Percentiles rank a stretch among this genome's conserved stretches.
phyloP scores from a whole-genome alignment of 37 sponge, comb jelly and placozoan species.

The Petrosia ficiformis region DNA sequence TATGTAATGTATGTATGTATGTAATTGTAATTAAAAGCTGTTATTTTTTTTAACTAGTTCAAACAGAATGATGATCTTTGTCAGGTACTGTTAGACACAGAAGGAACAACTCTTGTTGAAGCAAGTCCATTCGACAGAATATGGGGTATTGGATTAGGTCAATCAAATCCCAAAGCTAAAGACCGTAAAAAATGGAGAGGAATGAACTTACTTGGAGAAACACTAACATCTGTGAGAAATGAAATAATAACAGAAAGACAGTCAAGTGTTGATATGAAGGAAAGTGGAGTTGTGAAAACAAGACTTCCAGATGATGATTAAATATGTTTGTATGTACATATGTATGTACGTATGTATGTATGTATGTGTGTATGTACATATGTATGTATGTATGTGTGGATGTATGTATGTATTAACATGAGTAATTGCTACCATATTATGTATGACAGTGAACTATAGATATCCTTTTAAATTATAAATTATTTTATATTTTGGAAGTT shows the following conservation, averaged over 20 bases:
- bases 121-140: slow-evolving; percentile 69
- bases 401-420: too few species aligned
- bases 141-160: slow-evolving; percentile 86
- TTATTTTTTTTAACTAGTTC: slow-evolving; percentile 55
- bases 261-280: too few species aligned
- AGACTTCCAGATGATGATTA: too few species aligned
- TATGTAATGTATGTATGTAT: too few species aligned
- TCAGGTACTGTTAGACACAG: slow-evolving; percentile 46
- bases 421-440: neutral
- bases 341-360: too few species aligned
- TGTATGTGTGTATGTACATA: too few species aligned
- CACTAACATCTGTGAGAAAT: slow-evolving; percentile 72
- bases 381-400: too few species aligned
- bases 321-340: too few species aligned
- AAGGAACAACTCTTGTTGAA: slow-evolving; percentile 69
- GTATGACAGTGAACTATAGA: neutral
- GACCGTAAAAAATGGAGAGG: slow-evolving; percentile 72
- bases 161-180: slow-evolving; percentile 36
- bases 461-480: too few species aligned
- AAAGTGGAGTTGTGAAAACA: too few species aligned
- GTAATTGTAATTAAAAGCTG: neutral
- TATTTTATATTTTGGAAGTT: too few species aligned
- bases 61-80: slow-evolving; percentile 59
- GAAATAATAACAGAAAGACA: slow-evolving; percentile 34
- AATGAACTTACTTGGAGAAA: slow-evolving; percentile 67